These are phyloP conservation scores for Thymallus thymallus DNA, from an alignment of 2,113 vertebrate species.

Conservation along the genomic window DNA sequence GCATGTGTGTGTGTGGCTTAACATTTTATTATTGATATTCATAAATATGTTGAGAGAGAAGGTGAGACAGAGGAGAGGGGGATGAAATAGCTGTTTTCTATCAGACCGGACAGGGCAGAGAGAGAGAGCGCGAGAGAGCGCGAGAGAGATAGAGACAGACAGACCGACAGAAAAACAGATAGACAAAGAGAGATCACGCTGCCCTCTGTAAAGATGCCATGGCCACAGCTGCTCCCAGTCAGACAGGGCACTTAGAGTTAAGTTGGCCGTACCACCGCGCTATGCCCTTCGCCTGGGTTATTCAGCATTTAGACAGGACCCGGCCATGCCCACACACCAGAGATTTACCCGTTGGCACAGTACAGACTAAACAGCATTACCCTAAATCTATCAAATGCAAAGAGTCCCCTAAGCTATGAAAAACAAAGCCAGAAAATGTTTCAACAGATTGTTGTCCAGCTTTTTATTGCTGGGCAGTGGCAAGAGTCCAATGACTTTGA, in stretches of 20 bases:
- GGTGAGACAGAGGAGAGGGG: neutral
- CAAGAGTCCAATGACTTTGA: too few species aligned
- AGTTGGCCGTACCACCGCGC: neutral
- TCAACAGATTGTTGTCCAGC: neutral
- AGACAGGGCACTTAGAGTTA: neutral
- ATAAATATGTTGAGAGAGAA: neutral
- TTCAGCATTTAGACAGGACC: neutral
- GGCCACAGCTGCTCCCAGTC: conserved; percentile 14
- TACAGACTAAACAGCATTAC: conserved; percentile 7
- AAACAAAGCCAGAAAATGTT: too few species aligned
- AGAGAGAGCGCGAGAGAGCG: too few species aligned
- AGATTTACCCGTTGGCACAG: conserved; percentile 22
- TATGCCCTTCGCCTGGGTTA: conserved; percentile 16
- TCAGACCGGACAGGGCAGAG: too few species aligned
- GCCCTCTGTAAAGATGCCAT: neutral
- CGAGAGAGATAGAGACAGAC: too few species aligned
- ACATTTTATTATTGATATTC: neutral
- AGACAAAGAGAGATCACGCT: neutral
- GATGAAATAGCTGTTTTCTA: too few species aligned
- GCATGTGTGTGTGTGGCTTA: neutral
- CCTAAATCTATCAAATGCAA: too few species aligned
- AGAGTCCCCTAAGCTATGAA: too few species aligned
- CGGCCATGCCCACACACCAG: neutral
- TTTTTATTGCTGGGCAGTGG: neutral
- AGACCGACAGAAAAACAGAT: too few species aligned